A percentile compares a stretch with the other conserved stretches of the same genome.
Conservation (phyloP, 1,140 invertebrate species). For the Psilanteris sp. region DNA sequence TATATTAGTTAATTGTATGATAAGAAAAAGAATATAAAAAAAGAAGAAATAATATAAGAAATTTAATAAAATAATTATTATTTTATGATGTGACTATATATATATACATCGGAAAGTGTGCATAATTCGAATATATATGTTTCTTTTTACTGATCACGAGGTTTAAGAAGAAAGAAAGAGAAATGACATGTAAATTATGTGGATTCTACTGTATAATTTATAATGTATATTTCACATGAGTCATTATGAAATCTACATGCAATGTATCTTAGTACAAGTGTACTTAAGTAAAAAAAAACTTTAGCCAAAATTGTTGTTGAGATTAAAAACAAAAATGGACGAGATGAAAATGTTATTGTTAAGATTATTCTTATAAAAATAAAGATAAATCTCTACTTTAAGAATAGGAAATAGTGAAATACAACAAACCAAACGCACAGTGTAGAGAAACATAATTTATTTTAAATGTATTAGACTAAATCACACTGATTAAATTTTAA, state of each 20-base stretch:
- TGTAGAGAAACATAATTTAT: slow-evolving; percentile 44
- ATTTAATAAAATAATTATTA: too few species aligned
- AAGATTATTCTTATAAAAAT: slow-evolving; percentile 1
- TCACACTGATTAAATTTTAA: slow-evolving; percentile 1
- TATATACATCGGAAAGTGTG: slow-evolving; percentile 21
- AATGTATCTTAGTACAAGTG: slow-evolving; percentile 1
- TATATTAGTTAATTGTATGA: too few species aligned
- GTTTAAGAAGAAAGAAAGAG: slow-evolving; percentile 23
- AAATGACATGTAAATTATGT: slow-evolving; percentile 46
- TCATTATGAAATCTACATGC: slow-evolving; percentile 39
- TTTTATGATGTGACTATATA: too few species aligned
- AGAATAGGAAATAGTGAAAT: slow-evolving; percentile 26
- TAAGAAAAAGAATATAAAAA: too few species aligned
- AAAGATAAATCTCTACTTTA: too few species aligned
- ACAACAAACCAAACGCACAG: slow-evolving; percentile 23
- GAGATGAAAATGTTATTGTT: slow-evolving; percentile 4
- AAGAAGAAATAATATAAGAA: too few species aligned
- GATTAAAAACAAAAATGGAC: slow-evolving; percentile 4
- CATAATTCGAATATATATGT: slow-evolving; percentile 27
- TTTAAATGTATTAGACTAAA: slow-evolving; percentile 16
- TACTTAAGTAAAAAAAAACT: slow-evolving; percentile 25
- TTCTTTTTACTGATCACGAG: slow-evolving; percentile 20
- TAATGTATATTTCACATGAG: slow-evolving; percentile 40
- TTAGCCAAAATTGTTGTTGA: slow-evolving; percentile 14
- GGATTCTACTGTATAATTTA: slow-evolving; percentile 49